A percentile compares a stretch with the other conserved stretches of the same genome.
Conservation (phyloP, 2,888 invertebrate species). For the Drosophila seclusa region DNA sequence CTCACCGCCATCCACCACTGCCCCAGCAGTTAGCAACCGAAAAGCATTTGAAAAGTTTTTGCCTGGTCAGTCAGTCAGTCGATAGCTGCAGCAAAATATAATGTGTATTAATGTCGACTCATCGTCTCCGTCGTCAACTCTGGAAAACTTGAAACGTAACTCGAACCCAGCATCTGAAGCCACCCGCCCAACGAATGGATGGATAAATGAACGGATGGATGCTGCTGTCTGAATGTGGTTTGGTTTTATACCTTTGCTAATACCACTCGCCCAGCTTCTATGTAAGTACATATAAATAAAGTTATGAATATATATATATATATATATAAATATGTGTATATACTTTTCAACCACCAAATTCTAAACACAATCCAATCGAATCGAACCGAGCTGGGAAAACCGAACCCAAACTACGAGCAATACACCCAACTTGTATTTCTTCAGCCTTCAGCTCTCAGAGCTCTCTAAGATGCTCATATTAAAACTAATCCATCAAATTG, state of each 20-base stretch:
- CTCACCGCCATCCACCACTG: neutral
- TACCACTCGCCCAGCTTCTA: slow-evolving; percentile 42
- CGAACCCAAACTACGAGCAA: slow-evolving; percentile 55
- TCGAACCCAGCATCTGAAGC: slow-evolving; percentile 22
- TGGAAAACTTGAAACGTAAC: slow-evolving; percentile 52
- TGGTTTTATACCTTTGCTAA: slow-evolving; percentile 74
- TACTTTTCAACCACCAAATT: slow-evolving; percentile 69
- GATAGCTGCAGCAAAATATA: slow-evolving; percentile 74
- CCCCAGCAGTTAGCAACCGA: slow-evolving; percentile 18
- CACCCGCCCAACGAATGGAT: slow-evolving; percentile 8
- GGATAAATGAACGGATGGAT: slow-evolving; percentile 12
- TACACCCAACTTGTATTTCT: slow-evolving; percentile 61
- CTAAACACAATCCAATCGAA: slow-evolving; percentile 30
- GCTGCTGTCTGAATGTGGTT: slow-evolving; percentile 42
- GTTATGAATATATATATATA: slow-evolving; percentile 25
- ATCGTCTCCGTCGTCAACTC: slow-evolving; percentile 59
- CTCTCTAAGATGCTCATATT: slow-evolving; percentile 55
- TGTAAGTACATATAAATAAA: slow-evolving; percentile 21
- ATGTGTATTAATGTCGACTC: slow-evolving; percentile 76
- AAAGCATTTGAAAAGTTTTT: slow-evolving; percentile 68
- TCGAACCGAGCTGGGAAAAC: slow-evolving; percentile 32
- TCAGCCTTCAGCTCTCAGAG: slow-evolving; percentile 11
- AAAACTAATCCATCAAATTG: slow-evolving; percentile 79
- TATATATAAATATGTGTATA: slow-evolving; percentile 32
- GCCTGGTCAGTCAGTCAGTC: slow-evolving; percentile 74